Evolutionary conservation across 2,888 invertebrate genomes (phyloP).

Genomic region (Thecophora atra): DNA sequence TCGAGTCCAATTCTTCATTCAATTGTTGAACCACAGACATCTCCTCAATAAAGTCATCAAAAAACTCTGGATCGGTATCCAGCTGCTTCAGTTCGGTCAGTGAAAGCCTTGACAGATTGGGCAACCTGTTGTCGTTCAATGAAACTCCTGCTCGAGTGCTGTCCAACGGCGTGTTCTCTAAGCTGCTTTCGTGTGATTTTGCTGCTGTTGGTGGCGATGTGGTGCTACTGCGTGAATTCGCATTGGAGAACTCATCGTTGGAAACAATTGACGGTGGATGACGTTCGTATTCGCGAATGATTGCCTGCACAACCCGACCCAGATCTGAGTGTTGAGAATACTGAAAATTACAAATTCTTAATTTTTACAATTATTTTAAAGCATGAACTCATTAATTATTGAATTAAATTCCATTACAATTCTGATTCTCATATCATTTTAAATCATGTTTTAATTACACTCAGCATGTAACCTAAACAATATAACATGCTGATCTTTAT

Average conservation of each 20-base stretch:
- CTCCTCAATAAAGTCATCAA: conserved; percentile 78
- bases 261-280: conserved; percentile 65
- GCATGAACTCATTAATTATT: too few relatives aligned
- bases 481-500: too few relatives aligned
- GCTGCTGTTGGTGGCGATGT: conserved; percentile 37
- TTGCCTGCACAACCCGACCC: conserved; percentile 82
- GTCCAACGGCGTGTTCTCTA: conserved; percentile 48
- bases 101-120: conserved; percentile 64
- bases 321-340: conserved; percentile 82
- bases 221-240: conserved; percentile 34
- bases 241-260: conserved; percentile 41
- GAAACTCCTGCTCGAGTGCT: too few relatives aligned
- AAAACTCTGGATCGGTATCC: conserved; percentile 75
- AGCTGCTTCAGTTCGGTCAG: conserved; percentile 76
- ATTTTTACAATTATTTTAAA: too few relatives aligned
- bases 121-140: conserved; percentile 53
- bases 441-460: too few relatives aligned
- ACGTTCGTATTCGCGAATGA: conserved; percentile 80
- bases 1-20: conserved; percentile 75
- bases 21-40: conserved; percentile 75
- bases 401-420: too few relatives aligned
- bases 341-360: conserved; percentile 57
- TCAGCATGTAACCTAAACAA: too few relatives aligned
- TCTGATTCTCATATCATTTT: too few relatives aligned
- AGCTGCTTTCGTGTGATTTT: conserved; percentile 50